phyloP scores from a whole-genome alignment of 2,797 vertebrate species.

The Coregonus ussuriensis region DNA sequence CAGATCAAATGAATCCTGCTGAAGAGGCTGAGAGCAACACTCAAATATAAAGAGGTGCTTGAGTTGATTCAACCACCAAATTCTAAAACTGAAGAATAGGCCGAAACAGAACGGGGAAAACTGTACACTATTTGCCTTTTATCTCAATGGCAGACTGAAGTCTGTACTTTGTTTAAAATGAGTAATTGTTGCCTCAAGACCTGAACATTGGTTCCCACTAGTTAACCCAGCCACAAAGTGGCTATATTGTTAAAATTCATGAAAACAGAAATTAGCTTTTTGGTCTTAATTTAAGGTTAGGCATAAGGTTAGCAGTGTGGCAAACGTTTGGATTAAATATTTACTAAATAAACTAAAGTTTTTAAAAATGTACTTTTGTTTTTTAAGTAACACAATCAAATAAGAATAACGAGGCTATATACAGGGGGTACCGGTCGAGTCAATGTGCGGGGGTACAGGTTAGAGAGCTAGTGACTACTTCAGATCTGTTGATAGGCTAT shows the following conservation, averaged over 20 bases:
- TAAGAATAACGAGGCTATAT: too few species aligned
- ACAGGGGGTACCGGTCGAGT: too few species aligned
- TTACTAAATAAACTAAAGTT: too few species aligned
- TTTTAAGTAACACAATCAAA: too few species aligned
- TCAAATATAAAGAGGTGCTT: neutral
- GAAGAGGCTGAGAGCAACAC: too few species aligned
- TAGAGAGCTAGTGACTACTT: neutral
- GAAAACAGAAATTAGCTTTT: too few species aligned
- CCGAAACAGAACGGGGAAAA: neutral
- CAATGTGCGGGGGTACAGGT: too few species aligned
- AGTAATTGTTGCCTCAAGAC: constrained; percentile 11
- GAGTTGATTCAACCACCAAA: neutral
- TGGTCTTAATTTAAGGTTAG: too few species aligned
- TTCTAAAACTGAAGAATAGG: neutral
- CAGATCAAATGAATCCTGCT: too few species aligned
- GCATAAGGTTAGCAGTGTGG: too few species aligned
- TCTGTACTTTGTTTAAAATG: neutral
- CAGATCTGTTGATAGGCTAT: neutral
- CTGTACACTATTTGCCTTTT: neutral
- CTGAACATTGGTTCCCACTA: neutral
- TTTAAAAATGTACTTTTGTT: too few species aligned
- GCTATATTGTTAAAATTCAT: neutral
- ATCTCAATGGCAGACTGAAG: neutral
- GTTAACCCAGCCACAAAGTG: neutral
- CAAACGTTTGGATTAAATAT: too few species aligned